Percentiles rank a stretch among this genome's conserved stretches.
Conservation (phyloP, 2,113 vertebrate species). For the Corydoras maculifer region DNA sequence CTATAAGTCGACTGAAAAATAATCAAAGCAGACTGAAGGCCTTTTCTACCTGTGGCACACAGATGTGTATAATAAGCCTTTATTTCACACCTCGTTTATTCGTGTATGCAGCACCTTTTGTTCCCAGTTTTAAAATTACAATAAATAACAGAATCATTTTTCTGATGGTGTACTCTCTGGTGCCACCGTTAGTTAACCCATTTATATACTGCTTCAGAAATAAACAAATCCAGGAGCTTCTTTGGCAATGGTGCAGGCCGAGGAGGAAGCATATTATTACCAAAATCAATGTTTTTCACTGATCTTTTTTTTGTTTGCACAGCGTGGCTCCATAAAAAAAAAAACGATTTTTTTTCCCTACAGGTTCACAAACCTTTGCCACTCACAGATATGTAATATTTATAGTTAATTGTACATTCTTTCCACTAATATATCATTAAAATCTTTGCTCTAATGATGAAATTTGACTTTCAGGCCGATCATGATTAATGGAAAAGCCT, state of each 20-base stretch:
- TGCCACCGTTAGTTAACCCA: conserved; percentile 43
- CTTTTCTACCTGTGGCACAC: conserved; percentile 43
- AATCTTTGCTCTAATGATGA: too few relatives aligned
- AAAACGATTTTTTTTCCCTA: too few relatives aligned
- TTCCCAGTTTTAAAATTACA: conserved; percentile 16
- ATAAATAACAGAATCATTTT: conserved; percentile 23
- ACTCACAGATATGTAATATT: too few relatives aligned
- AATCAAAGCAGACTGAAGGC: conserved; percentile 31
- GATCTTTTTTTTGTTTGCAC: neutral
- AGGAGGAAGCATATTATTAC: neutral
- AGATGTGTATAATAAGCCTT: conserved; percentile 36
- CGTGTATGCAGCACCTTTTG: conserved; percentile 15
- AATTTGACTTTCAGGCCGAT: too few relatives aligned
- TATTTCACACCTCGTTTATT: conserved; percentile 38
- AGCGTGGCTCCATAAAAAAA: too few relatives aligned
- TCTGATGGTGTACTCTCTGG: conserved; percentile 32
- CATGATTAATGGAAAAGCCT: too few relatives aligned
- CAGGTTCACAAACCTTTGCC: too few relatives aligned
- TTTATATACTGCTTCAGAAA: conserved; percentile 41
- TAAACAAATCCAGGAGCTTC: conserved; percentile 25
- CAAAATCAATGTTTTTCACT: neutral
- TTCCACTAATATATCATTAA: too few relatives aligned
- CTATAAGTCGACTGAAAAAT: conserved; percentile 22
- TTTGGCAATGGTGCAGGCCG: conserved; percentile 5
- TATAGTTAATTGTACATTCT: too few relatives aligned